Conservation (phyloP, 2,113 vertebrate genomes). For the Zosterops pallidus region DNA sequence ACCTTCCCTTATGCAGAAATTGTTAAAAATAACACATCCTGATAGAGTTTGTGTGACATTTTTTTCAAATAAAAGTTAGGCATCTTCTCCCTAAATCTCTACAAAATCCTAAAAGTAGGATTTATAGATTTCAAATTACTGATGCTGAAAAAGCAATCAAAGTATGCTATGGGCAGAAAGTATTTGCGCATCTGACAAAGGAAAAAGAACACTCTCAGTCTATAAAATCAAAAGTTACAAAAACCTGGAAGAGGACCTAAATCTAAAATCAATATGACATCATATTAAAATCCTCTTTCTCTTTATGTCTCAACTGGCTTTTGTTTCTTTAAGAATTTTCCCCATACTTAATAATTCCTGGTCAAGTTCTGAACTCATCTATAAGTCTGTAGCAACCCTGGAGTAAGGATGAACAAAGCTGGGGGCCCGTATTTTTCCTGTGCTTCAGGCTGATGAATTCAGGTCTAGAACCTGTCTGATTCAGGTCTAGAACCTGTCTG, state of each 20-base stretch:
- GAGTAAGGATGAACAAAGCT: neutral
- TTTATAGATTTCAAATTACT: neutral
- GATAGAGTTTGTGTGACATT: neutral
- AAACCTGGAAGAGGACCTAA: neutral
- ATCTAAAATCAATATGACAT: neutral
- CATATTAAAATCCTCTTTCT: neutral
- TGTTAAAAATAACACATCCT: neutral
- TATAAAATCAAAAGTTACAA: neutral
- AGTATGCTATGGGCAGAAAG: neutral
- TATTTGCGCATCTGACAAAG: neutral
- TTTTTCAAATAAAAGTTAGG: neutral
- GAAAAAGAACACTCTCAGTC: neutral
- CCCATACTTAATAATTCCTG: neutral
- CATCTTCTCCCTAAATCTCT: neutral
- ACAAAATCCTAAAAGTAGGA: neutral
- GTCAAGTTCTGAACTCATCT: neutral
- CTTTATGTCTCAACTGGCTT: neutral
- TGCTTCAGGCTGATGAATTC: neutral
- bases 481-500: neutral
- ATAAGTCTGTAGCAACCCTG: neutral
- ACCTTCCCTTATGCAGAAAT: neutral
- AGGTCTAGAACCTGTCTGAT: neutral
- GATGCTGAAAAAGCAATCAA: neutral
- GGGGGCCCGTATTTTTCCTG: rapidly evolving
- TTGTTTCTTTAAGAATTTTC: neutral